Conservation (phyloP, 2,113 vertebrate species). For the Channa maculata region DNA sequence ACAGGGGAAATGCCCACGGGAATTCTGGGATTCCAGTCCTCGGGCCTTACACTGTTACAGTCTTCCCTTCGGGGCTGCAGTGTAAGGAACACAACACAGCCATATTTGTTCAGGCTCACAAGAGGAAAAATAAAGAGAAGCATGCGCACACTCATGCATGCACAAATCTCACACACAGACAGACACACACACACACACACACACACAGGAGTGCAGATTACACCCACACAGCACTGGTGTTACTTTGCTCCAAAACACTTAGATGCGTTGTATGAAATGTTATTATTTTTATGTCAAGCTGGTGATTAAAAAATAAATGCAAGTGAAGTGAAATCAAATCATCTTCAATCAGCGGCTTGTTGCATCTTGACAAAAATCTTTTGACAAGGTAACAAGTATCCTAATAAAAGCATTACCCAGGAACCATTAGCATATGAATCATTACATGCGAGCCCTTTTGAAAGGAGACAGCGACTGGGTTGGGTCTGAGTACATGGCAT, state of each 20-base stretch:
- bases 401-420: constrained; percentile 75
- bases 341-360: constrained; percentile 75
- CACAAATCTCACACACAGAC: background rate
- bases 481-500: constrained; percentile 39
- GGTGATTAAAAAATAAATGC: constrained; percentile 75
- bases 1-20: constrained; percentile 86
- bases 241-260: constrained; percentile 61
- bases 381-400: constrained; percentile 75
- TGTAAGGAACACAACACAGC: constrained; percentile 52
- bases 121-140: constrained; percentile 22
- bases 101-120: constrained; percentile 50
- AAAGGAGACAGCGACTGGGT: constrained; percentile 39
- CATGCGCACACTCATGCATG: background rate
- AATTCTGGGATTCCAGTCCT: constrained; percentile 87
- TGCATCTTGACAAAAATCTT: constrained; percentile 76
- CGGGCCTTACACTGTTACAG: constrained; percentile 83
- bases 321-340: constrained; percentile 75
- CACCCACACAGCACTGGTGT: constrained; percentile 36
- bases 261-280: constrained; percentile 52
- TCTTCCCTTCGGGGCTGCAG: constrained; percentile 85
- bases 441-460: constrained; percentile 45
- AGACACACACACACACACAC: constrained; percentile 12
- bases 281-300: constrained; percentile 65
- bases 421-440: constrained; percentile 77
- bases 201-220: constrained; percentile 37